A percentile compares a stretch with the other conserved stretches of the same genome.
Conservation (phyloP, 2,797 vertebrate species). For the Simalia tracyae region DNA sequence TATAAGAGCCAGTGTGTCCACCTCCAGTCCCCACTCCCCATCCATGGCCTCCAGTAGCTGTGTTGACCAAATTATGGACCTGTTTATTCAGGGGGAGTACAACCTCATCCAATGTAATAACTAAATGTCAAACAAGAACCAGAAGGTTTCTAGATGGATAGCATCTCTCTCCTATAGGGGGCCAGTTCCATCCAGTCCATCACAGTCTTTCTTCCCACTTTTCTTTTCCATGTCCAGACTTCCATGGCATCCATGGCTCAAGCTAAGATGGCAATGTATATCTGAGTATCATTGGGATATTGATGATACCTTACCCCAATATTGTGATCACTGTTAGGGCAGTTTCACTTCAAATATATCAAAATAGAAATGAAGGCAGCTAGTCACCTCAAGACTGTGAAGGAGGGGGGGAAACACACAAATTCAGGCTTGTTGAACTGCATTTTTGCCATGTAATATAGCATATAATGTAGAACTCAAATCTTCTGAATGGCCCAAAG, state of each 20-base stretch:
- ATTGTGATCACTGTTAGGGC: neutral
- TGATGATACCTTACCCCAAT: neutral
- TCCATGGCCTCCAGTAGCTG: neutral
- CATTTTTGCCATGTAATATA: neutral
- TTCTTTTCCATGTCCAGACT: neutral
- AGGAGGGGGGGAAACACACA: neutral
- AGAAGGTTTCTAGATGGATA: neutral
- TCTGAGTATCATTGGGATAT: neutral
- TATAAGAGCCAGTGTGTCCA: neutral
- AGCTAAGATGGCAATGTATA: neutral
- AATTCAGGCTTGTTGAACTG: neutral
- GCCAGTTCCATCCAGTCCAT: neutral
- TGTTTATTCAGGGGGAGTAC: neutral
- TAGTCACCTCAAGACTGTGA: no score
- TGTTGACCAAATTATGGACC: neutral
- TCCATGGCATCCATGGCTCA: neutral
- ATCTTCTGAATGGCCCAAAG: neutral
- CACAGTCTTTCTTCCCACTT: neutral
- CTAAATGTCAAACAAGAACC: neutral
- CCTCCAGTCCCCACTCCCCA: neutral
- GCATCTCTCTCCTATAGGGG: neutral
- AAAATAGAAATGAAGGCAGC: no score
- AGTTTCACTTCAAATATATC: neutral
- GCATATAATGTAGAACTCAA: neutral
- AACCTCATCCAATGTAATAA: neutral